Conservation (phyloP, 2,797 vertebrate genomes). For the Schizopygopsis pylzovi region DNA sequence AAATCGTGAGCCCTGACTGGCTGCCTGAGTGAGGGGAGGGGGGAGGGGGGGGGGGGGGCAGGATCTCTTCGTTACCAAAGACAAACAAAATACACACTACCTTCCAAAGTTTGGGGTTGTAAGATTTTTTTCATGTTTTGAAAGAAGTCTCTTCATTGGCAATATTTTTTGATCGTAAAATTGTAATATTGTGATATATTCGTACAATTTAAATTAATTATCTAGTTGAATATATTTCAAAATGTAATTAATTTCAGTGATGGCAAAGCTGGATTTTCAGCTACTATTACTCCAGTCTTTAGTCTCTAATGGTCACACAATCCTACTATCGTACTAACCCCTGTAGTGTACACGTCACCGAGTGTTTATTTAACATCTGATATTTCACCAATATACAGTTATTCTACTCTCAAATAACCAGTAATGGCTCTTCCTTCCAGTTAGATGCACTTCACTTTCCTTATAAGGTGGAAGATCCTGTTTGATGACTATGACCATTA, state of each 20-base stretch:
- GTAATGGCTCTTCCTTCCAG: not conserved
- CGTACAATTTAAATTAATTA: not conserved
- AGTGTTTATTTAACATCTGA: not conserved
- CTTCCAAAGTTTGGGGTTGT: not conserved
- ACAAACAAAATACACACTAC: not conserved
- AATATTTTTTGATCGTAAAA: not conserved
- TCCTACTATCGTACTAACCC: not conserved
- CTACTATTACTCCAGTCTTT: not conserved
- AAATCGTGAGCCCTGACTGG: not conserved
- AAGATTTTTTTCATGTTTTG: not conserved
- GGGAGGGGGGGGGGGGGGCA: not conserved
- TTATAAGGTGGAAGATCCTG: not conserved
- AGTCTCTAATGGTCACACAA: not conserved
- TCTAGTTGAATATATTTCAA: not conserved
- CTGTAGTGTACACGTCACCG: not conserved
- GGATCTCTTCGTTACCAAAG: not conserved
- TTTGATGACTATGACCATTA: slow-evolving; percentile 1
- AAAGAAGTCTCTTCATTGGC: not conserved
- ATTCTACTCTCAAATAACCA: not conserved
- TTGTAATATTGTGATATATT: not conserved
- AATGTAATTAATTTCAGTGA: not conserved
- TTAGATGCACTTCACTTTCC: not conserved
- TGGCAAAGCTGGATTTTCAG: not conserved
- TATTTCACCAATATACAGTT: not conserved
- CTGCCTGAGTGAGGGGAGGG: not conserved